Evolutionary conservation across 2,888 invertebrate species (phyloP).

Genomic region (Troides oblongomaculatus): DNA sequence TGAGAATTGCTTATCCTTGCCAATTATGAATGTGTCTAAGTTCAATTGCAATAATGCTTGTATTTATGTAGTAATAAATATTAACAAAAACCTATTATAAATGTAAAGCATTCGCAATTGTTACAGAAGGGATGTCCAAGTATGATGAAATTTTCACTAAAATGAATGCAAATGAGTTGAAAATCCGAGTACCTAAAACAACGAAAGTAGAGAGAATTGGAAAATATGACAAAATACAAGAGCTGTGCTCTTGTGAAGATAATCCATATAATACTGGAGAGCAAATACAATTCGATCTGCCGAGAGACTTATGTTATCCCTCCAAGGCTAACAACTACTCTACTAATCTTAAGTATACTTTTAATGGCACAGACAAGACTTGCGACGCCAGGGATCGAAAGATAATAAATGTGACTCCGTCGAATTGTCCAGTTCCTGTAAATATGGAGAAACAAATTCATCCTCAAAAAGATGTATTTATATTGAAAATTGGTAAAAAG

Average conservation of each 20-base stretch:
- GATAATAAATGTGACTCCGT: slow-evolving; percentile 66
- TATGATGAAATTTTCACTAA: slow-evolving; percentile 72
- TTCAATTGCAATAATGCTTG: no score
- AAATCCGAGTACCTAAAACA: slow-evolving; percentile 69
- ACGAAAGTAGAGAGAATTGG: slow-evolving; percentile 60
- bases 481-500: slow-evolving; percentile 73
- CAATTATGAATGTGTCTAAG: no score
- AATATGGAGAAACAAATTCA: slow-evolving; percentile 63
- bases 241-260: slow-evolving; percentile 64
- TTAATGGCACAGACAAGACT: slow-evolving; percentile 50
- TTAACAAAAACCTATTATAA: no score
- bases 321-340: slow-evolving; percentile 53
- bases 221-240: slow-evolving; percentile 66
- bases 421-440: slow-evolving; percentile 64
- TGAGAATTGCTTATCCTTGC: no score
- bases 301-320: slow-evolving; percentile 49
- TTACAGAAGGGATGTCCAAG: slow-evolving; percentile 52
- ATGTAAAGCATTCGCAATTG: background rate
- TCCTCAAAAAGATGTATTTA: slow-evolving; percentile 68
- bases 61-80: no score
- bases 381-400: slow-evolving; percentile 47
- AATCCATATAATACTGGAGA: slow-evolving; percentile 64
- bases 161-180: slow-evolving; percentile 70
- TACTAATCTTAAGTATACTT: slow-evolving; percentile 64
- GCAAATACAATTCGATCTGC: slow-evolving; percentile 69